Conservation (phyloP, 2,888 invertebrate species). For the Xestobium rufovillosum region DNA sequence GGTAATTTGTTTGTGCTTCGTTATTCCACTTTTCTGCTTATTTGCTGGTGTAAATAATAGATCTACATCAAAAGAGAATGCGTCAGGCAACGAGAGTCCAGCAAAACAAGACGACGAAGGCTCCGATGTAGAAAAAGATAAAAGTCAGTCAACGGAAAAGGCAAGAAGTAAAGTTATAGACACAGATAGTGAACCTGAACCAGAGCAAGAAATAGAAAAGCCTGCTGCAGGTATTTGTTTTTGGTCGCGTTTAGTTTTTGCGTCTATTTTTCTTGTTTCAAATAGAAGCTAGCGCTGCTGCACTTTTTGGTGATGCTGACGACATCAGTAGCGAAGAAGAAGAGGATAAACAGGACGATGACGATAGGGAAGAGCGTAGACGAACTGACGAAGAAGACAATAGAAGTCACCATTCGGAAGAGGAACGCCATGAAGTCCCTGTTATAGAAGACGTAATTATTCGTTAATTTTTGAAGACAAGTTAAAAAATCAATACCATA, state of each 20-base stretch:
- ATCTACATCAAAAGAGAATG: too few relatives aligned
- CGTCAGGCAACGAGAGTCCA: too few relatives aligned
- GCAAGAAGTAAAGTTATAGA: conserved; percentile 51
- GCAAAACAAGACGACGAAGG: conserved; percentile 46
- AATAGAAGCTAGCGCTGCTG: conserved; percentile 62
- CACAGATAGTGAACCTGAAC: conserved; percentile 58
- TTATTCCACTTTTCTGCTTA: too few relatives aligned
- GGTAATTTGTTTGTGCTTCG: conserved; percentile 32
- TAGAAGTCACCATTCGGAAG: conserved; percentile 43
- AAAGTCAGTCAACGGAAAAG: conserved; percentile 38
- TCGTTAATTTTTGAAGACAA: too few relatives aligned
- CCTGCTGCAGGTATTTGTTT: conserved; percentile 6
- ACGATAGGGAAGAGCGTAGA: conserved; percentile 31
- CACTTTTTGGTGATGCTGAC: conserved; percentile 87
- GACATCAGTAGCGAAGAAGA: conserved; percentile 88
- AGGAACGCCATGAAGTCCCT: conserved; percentile 43
- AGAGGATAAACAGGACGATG: conserved; percentile 40
- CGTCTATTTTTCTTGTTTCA: too few relatives aligned
- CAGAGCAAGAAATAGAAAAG: conserved; percentile 23
- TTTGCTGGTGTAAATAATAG: too few relatives aligned
- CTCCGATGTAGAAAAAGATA: conserved; percentile 37
- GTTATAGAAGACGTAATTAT: conserved; percentile 41
- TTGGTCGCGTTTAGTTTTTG: too few relatives aligned
- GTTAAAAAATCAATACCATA: too few relatives aligned
- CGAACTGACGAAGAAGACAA: conserved; percentile 32